These are phyloP conservation scores for Rhyzopertha dominica DNA, from an alignment of 1,140 invertebrate genomes.

Conservation along the genomic window DNA sequence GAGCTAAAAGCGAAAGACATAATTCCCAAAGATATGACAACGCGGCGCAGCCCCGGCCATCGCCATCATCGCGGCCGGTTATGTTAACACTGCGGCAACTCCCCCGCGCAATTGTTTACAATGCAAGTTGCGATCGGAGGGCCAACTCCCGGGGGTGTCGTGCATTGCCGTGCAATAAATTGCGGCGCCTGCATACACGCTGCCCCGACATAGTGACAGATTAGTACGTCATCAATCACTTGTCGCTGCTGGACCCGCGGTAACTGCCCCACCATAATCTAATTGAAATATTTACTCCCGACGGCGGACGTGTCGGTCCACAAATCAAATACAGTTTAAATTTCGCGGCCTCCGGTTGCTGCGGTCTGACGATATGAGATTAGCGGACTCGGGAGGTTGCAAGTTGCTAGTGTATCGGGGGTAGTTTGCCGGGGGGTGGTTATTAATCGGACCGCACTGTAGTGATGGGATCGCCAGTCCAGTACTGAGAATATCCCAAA, in stretches of 20 bases:
- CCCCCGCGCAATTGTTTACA: not conserved
- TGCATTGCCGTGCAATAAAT: constrained; percentile 36
- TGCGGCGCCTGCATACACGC: constrained; percentile 31
- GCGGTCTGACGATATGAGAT: too few relatives aligned
- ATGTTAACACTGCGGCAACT: not conserved
- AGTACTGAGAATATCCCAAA: too few relatives aligned
- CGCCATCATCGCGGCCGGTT: too few relatives aligned
- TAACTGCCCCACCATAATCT: constrained; percentile 36
- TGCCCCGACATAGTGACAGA: constrained; percentile 42
- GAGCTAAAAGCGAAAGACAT: constrained; percentile 1
- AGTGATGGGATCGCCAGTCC: too few relatives aligned
- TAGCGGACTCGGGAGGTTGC: too few relatives aligned
- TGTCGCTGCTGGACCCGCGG: constrained; percentile 23
- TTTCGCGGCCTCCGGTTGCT: too few relatives aligned
- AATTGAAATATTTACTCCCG: constrained; percentile 39
- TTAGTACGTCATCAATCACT: constrained; percentile 46
- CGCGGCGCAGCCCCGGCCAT: too few relatives aligned
- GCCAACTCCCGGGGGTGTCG: constrained; percentile 21
- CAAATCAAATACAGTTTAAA: constrained; percentile 27
- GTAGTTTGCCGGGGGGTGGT: too few relatives aligned
- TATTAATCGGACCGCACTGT: too few relatives aligned
- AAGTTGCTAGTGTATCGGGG: too few relatives aligned
- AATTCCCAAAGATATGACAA: constrained; percentile 7
- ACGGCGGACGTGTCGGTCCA: constrained; percentile 9
- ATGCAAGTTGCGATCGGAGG: not conserved